Conservation (phyloP, 2,113 vertebrate genomes). For the Hylia prasina region DNA sequence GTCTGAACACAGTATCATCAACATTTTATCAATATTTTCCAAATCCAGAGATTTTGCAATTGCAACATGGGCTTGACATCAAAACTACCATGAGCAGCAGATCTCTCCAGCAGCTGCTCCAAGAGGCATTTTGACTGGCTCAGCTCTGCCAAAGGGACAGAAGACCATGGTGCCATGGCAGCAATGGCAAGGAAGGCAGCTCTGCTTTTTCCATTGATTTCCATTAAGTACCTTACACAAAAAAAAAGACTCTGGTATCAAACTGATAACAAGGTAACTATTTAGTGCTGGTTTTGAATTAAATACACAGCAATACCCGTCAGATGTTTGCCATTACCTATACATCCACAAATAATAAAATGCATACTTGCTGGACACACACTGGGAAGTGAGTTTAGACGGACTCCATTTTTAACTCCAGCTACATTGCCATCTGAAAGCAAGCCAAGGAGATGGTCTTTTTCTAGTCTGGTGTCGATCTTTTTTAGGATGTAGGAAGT, state of each 20-base stretch:
- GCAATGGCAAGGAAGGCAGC: background rate
- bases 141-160: background rate
- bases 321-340: background rate
- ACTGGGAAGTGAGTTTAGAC: background rate
- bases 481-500: background rate
- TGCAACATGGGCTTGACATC: background rate
- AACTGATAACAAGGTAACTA: background rate
- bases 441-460: background rate
- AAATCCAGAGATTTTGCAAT: background rate
- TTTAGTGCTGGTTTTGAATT: background rate
- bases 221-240: background rate
- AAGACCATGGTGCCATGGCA: background rate
- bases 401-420: background rate
- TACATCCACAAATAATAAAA: background rate
- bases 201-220: background rate
- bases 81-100: background rate
- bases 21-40: background rate
- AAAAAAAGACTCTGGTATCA: background rate
- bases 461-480: background rate
- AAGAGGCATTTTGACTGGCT: background rate
- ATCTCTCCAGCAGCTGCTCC: background rate
- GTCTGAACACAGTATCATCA: background rate
- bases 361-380: background rate
- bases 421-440: accelerated
- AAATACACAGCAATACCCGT: background rate